A percentile compares a stretch with the other conserved stretches of the same genome.
Conservation (phyloP, 2,888 invertebrate species). For the Diploptera punctata region DNA sequence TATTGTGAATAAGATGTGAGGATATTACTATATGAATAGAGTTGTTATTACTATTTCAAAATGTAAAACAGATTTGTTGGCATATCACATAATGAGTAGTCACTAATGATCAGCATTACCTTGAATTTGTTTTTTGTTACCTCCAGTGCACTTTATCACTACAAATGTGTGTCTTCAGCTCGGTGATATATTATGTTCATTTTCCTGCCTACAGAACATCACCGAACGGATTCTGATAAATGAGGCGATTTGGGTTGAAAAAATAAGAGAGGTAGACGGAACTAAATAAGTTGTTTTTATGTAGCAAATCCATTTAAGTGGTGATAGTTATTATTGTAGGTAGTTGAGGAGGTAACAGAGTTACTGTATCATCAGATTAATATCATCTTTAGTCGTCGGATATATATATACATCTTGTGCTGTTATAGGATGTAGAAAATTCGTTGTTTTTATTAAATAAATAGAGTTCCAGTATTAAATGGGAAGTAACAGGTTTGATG, state of each 20-base stretch:
- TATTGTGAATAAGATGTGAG: too few relatives aligned
- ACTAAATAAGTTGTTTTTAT: conserved; percentile 34
- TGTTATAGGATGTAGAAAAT: conserved; percentile 9
- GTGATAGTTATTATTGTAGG: conserved; percentile 28
- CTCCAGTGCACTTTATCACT: background rate
- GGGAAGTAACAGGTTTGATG: conserved; percentile 5
- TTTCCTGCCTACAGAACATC: conserved; percentile 81
- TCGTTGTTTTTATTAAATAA: background rate
- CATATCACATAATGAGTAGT: background rate
- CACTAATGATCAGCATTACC: conserved; percentile 10
- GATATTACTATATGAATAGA: too few relatives aligned
- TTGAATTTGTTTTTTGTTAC: conserved; percentile 10
- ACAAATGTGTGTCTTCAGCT: conserved; percentile 15
- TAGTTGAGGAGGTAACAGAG: conserved; percentile 29
- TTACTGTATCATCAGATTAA: conserved; percentile 8
- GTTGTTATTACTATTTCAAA: background rate
- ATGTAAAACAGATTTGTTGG: background rate
- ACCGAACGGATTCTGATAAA: conserved; percentile 95
- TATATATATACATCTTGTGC: background rate
- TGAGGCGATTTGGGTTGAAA: conserved; percentile 92
- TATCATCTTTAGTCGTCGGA: conserved; percentile 24
- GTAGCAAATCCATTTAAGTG: conserved; percentile 29
- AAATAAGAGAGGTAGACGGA: conserved; percentile 84
- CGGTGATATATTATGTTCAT: conserved; percentile 32
- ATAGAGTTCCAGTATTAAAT: background rate